phyloP scores from a whole-genome alignment of 2,888 invertebrate species.

The Drosophila anomalata region DNA sequence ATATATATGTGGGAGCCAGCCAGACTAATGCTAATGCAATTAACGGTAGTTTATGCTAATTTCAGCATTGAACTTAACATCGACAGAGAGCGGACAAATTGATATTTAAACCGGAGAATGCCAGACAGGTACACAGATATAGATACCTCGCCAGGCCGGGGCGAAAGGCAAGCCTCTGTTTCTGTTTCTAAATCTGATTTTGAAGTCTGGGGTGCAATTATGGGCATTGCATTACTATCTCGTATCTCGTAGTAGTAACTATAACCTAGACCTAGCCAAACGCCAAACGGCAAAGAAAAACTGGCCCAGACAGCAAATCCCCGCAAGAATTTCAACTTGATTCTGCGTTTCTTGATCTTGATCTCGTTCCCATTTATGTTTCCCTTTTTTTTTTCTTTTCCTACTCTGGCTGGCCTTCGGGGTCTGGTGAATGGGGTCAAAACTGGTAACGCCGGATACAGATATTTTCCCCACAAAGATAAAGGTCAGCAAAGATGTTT shows the following conservation, averaged over 20 bases:
- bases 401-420: constrained; percentile 5
- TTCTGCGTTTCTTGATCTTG: constrained; percentile 42
- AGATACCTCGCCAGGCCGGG: constrained; percentile 2
- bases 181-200: not conserved
- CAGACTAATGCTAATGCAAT: constrained; percentile 77
- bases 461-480: not conserved
- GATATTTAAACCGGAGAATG: constrained; percentile 63
- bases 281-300: not conserved
- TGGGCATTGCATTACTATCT: constrained; percentile 12
- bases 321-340: constrained; percentile 30
- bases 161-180: constrained; percentile 30
- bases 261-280: constrained; percentile 46
- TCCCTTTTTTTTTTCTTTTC: not conserved
- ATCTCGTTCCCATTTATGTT: constrained; percentile 29
- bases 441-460: not conserved
- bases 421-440: constrained; percentile 18
- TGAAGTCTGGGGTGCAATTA: constrained; percentile 6
- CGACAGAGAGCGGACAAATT: constrained; percentile 60
- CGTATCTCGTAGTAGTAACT: constrained; percentile 12
- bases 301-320: constrained; percentile 27
- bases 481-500: not conserved
- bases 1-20: constrained; percentile 44
- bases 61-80: constrained; percentile 83
- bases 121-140: constrained; percentile 22
- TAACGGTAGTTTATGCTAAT: constrained; percentile 83